These are phyloP conservation scores for Leucophenga montana DNA, from an alignment of 2,888 invertebrate species.

Conservation along the genomic window DNA sequence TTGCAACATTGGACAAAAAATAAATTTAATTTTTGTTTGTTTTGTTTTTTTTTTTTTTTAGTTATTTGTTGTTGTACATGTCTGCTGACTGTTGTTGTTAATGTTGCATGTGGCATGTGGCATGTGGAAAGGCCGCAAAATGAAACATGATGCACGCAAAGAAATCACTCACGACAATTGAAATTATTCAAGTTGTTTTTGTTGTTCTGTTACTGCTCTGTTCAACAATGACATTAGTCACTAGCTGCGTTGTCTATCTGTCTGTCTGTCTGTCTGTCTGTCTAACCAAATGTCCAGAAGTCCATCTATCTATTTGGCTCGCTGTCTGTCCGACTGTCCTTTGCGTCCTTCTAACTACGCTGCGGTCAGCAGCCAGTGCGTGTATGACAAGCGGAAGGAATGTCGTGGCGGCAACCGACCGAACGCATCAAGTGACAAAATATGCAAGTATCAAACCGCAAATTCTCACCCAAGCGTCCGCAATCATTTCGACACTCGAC, in stretches of 20 bases:
- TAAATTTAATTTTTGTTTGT: too few species aligned
- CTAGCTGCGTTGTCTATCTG: background rate
- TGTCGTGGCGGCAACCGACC: slow-evolving; percentile 27
- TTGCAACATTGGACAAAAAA: background rate
- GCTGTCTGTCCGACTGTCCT: background rate
- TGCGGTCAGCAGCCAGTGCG: background rate
- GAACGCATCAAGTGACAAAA: slow-evolving; percentile 59
- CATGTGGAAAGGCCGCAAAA: too few species aligned
- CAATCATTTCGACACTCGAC: slow-evolving; percentile 65
- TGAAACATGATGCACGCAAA: background rate
- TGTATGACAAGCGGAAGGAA: background rate
- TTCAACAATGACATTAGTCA: slow-evolving; percentile 25
- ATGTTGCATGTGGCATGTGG: too few species aligned
- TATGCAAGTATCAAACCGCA: slow-evolving; percentile 66
- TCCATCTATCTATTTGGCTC: background rate
- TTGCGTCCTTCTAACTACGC: background rate
- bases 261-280: background rate
- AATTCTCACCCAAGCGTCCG: slow-evolving; percentile 66
- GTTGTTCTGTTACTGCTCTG: too few species aligned
- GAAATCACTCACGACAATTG: slow-evolving; percentile 7
- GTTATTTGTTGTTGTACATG: slow-evolving; percentile 2
- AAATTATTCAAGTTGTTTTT: background rate
- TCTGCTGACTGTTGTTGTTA: slow-evolving; percentile 31
- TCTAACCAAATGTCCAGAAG: slow-evolving; percentile 26
- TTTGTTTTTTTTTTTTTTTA: slow-evolving; percentile 1